Evolutionary conservation across 2,888 invertebrate species (phyloP).

Genomic region (Polymixis lichenea): DNA sequence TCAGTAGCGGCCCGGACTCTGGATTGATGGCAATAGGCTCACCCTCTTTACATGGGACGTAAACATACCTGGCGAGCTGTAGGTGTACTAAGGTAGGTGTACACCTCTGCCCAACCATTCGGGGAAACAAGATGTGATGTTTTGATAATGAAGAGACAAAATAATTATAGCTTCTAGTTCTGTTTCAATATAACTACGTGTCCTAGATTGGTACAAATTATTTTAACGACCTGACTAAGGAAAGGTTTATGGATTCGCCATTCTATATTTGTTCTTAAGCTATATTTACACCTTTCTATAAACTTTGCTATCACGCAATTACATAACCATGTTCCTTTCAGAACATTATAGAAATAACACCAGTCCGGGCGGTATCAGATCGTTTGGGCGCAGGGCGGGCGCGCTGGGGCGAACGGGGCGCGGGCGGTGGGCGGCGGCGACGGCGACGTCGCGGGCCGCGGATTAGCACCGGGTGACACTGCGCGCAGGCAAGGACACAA

Average conservation of each 20-base stretch:
- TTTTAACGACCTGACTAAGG: background rate
- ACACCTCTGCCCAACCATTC: too few species aligned
- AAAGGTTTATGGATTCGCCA: background rate
- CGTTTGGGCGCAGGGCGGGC: constrained; percentile 25
- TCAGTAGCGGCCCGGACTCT: too few species aligned
- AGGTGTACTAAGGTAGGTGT: too few species aligned
- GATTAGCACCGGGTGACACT: constrained; percentile 69
- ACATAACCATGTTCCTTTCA: constrained; percentile 10
- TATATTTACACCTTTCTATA: background rate
- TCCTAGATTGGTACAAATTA: background rate
- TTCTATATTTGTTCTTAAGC: background rate
- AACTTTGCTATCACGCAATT: background rate
- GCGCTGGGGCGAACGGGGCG: background rate
- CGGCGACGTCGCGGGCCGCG: constrained; percentile 66
- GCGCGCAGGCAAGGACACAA: constrained; percentile 59
- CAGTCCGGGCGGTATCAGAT: constrained; percentile 12
- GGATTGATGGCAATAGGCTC: too few species aligned
- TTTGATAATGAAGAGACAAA: background rate
- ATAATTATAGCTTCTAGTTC: background rate
- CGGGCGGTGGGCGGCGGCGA: constrained; percentile 51
- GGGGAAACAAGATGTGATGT: too few species aligned
- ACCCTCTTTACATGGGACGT: too few species aligned
- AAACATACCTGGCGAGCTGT: too few species aligned
- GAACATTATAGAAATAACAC: constrained; percentile 21
- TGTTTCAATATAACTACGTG: background rate